Evolutionary conservation across 53 echinoderm and acorn worm species (phyloP).

Genomic region (Apostichopus leukothele): DNA sequence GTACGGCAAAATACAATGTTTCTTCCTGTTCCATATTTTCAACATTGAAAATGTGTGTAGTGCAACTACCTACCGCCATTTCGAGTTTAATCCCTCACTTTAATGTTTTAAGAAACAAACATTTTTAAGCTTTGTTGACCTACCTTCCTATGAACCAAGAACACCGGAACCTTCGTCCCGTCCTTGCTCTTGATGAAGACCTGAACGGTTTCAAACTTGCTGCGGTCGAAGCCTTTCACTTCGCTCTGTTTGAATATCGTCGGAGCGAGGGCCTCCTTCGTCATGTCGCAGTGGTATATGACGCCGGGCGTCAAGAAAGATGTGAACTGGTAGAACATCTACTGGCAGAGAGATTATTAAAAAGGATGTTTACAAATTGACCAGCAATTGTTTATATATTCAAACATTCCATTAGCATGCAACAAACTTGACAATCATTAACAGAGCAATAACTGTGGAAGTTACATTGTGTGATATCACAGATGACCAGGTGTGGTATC

Average conservation of each 20-base stretch:
- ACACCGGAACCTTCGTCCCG: constrained; percentile 88
- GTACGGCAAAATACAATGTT: no score
- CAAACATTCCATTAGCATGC: no score
- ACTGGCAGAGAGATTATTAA: background rate
- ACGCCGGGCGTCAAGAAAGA: constrained; percentile 90
- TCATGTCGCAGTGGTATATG: constrained; percentile 87
- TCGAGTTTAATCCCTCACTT: no score
- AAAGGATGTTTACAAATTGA: background rate
- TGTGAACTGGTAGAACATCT: constrained; percentile 99
- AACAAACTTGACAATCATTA: no score
- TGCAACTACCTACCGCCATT: no score
- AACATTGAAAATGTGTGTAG: no score
- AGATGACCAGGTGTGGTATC: no score
- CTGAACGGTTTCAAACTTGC: constrained; percentile 74
- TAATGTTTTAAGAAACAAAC: no score
- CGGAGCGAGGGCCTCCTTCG: constrained; percentile 62
- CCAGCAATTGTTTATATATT: no score
- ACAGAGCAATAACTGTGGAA: no score
- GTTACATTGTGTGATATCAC: no score
- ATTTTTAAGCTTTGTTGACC: background rate
- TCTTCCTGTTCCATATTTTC: no score
- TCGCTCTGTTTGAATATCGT: constrained; percentile 78
- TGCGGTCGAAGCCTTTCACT: constrained; percentile 83
- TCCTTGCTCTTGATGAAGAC: constrained; percentile 90
- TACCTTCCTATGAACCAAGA: constrained; percentile 92